Conservation (phyloP, 2,888 invertebrate genomes). For the Aproaerema taeniolella region DNA sequence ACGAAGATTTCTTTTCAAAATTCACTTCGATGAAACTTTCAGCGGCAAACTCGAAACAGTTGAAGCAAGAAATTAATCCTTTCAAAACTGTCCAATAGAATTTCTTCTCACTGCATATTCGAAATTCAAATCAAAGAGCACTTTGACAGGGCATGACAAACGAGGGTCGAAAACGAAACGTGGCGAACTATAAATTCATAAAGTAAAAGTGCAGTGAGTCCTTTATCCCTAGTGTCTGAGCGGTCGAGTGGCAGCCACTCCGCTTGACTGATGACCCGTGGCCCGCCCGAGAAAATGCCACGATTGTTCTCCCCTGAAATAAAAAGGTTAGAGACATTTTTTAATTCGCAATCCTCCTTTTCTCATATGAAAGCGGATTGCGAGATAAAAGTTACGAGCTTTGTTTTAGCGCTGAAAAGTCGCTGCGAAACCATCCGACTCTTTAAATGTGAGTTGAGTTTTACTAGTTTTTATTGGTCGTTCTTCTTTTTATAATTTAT, state of each 20-base stretch:
- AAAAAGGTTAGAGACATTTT: constrained; percentile 14
- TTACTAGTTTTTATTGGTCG: too few relatives aligned
- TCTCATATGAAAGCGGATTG: constrained; percentile 6
- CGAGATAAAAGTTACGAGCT: constrained; percentile 4
- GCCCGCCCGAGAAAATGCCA: constrained; percentile 35
- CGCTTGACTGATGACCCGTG: constrained; percentile 44
- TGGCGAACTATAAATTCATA: constrained; percentile 49
- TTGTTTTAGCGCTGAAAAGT: constrained; percentile 8
- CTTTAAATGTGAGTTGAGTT: too few relatives aligned
- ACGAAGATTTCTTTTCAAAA: too few relatives aligned
- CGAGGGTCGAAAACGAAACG: constrained; percentile 45
- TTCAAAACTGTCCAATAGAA: constrained; percentile 5
- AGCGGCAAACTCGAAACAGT: too few relatives aligned
- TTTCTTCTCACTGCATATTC: constrained; percentile 13
- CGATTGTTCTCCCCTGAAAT: constrained; percentile 32
- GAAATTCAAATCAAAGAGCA: constrained; percentile 25
- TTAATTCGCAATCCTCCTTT: constrained; percentile 16
- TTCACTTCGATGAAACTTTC: too few relatives aligned
- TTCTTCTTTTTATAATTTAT: too few relatives aligned
- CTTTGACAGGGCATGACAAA: constrained; percentile 46
- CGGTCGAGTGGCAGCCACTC: constrained; percentile 50
- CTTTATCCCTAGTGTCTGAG: constrained; percentile 36
- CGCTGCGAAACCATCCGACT: too few relatives aligned
- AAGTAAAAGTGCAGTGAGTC: constrained; percentile 53
- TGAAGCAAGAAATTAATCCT: too few relatives aligned